Evolutionary conservation across 2,113 vertebrate species (phyloP), one percentile per base, ranked within the genome.

Genomic region (Ameiurus melas): DNA sequence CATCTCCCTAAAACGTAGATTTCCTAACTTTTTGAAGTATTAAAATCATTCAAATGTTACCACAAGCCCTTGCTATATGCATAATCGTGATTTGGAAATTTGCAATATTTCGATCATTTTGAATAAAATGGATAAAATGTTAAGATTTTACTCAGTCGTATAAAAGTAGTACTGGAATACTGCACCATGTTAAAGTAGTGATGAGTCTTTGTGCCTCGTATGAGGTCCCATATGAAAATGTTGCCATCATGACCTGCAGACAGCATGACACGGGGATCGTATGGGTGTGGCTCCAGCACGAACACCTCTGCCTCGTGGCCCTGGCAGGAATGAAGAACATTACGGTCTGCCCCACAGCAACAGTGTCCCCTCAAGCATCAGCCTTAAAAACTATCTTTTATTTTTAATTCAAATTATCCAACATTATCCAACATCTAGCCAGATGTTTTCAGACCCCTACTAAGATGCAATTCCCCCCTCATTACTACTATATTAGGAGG

Each of bases 221-320:
- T 95, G 89, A 99, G 94, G 91, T 99, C 97, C 98, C 98, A 99
- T 85, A 99, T 97, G 93, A 97, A 99, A 89, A 99, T 94, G 86
- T 97, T 99, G 90, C 98, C 98, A 84, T 99, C 98, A 0, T 99
- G 98, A 79, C 98, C 98, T 0, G 98, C 98, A 92, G 98, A 99
- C 68, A 99, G 95, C 95, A 99, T 98, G 91, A 99, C 97, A 93
- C 98, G 96, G 86, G 96, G 94, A 93, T 99, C 98, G 90, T 97
- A 98, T 22, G 98, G 98, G 93, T 99, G 98, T 0, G 98, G 96
- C 93, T 99, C 98, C 94, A 99, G 94, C 92, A 99, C 98, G 95
- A 98, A 99, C 51, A 99, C 98, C 93, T 99, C 98, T 87, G 98
- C 97, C 39, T 97, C 96, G 33, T 99, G 98, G 87, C 98, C 98